phyloP scores from a whole-genome alignment of 2,797 vertebrate species.

The Malurus splendens region DNA sequence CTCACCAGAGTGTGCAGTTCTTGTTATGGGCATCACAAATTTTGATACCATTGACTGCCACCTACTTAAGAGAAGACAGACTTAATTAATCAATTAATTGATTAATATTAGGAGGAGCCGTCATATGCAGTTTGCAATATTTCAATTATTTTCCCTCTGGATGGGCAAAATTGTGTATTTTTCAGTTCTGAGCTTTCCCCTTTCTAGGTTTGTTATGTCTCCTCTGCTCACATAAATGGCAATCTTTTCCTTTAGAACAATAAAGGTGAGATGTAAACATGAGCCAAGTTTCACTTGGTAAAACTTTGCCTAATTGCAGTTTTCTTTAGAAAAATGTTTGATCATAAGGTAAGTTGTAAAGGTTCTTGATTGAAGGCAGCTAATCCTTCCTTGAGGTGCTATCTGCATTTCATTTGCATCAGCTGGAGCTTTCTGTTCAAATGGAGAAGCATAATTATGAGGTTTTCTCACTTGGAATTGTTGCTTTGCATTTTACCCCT shows the following conservation, averaged over 20 bases:
- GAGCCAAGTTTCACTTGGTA: not conserved
- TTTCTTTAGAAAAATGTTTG: not conserved
- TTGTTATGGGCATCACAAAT: not conserved
- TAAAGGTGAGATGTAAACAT: not conserved
- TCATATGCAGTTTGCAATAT: not conserved
- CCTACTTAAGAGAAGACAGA: not conserved
- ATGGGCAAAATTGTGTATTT: not conserved
- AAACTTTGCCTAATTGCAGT: not conserved
- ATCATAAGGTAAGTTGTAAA: not conserved
- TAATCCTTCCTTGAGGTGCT: not conserved
- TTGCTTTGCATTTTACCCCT: not conserved
- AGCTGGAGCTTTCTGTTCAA: not conserved
- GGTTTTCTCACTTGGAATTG: not conserved
- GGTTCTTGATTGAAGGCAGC: not conserved
- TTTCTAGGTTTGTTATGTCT: not conserved
- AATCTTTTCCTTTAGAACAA: not conserved
- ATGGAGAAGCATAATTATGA: not conserved
- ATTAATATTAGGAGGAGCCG: not conserved
- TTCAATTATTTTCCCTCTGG: not conserved
- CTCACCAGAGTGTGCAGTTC: not conserved
- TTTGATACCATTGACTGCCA: not conserved
- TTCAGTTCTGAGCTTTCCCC: not conserved
- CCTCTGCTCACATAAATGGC: not conserved
- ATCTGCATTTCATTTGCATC: not conserved
- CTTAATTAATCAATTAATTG: not conserved